Base-by-base conservation (phyloP, 2,888 invertebrate species). In the Tolmerus cingulatus region DNA sequence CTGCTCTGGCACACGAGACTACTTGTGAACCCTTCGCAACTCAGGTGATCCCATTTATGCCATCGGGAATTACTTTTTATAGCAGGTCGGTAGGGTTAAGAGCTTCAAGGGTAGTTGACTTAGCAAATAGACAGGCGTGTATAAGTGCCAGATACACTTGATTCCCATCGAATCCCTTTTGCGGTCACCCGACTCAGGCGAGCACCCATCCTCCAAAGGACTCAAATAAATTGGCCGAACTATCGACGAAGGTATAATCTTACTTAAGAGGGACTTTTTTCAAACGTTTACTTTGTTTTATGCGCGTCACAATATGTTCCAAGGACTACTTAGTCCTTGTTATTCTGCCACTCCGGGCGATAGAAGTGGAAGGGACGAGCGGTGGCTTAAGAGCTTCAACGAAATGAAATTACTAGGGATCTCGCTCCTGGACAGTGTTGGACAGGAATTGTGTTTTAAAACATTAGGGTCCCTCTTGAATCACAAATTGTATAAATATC, bases 211-310 rank as follows among this genome's bases (percentile, higher is more conserved):
- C 43, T 46, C 16, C 66, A 23, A 7, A 9, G 23, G 66, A 66
- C 23, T 66, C 27, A 76, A 76, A 76, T 76, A 76, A 76, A 76
- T 76, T 76, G 76, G 34, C n/a, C 76, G 34, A 16, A 76, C 76
- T 34, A 76, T 76, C 76, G 76, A 76, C 30, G 76, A 76, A 76
- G 76, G 76, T 76, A 76, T 76, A 76, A 76, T 76, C 76, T 76
- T 76, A 34, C 37, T 76, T 76, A 76, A 76, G 76, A 76, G 76
- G 76, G 37, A 34, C 37, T 55, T 27, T 79, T 27, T 79, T 51
- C 51, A 79, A 79, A 79, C 23, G 51, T 79, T 79, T 79, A 79
- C 79, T 79, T 79, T 51, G 79, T 51, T 79, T 51, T 51, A 79
- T 78, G 16, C 43, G 14, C 27, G 51, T 79, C 79, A 51, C 79